Base-by-base conservation (phyloP, 2,888 invertebrate species). In the Papilio gigon region DNA sequence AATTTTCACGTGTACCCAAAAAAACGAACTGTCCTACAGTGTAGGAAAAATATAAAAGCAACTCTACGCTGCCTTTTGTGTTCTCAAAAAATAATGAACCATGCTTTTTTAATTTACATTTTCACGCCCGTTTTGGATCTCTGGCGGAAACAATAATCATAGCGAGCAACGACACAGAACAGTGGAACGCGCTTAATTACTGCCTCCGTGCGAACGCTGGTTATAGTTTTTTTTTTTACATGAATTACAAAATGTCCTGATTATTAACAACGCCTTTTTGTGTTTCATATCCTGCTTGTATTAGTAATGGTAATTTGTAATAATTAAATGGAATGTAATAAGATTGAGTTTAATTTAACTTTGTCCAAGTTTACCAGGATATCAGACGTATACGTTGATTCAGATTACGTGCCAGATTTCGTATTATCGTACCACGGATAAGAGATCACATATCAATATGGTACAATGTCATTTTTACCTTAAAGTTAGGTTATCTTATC, bases 111-210 rank as follows among this genome's bases (percentile, higher is more conserved):
- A 68, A 68, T 63, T 44, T 58, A 63, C 63, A 68, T 63, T 68
- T 63, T 63, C 56, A 68, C 63, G 56, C 63, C 17, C 35, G 67
- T 68, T 68, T 64, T 64, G 68, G 30, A 64, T 60, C 50, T 64
- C 59, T 59, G 50, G 68, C 59, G 47, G 47, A 64, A 68, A 68
- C 50, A 64, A 68, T 68, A 63, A 68, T 68, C 56, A 68, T 63
- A 63, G 58, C 56, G 67, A 58, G 58, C 40, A 64, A 64, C 59
- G 56, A n/a, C 35, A 68, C 64, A 60, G 68, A 59, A 68, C 64
- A 60, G 68, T 64, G 64, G 63, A 64, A 68, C 64, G 68, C 58
- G 68, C 59, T 68, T 68, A 68, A 68, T 68, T 68, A 68, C 64
- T 60, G 27, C 35, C 47, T 68, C 44, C 47, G 37, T 58, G 58